A percentile compares a stretch with the other conserved stretches of the same genome.
Evolutionary conservation across 2,113 vertebrate species (phyloP).

Genomic region (Eolophus roseicapilla): DNA sequence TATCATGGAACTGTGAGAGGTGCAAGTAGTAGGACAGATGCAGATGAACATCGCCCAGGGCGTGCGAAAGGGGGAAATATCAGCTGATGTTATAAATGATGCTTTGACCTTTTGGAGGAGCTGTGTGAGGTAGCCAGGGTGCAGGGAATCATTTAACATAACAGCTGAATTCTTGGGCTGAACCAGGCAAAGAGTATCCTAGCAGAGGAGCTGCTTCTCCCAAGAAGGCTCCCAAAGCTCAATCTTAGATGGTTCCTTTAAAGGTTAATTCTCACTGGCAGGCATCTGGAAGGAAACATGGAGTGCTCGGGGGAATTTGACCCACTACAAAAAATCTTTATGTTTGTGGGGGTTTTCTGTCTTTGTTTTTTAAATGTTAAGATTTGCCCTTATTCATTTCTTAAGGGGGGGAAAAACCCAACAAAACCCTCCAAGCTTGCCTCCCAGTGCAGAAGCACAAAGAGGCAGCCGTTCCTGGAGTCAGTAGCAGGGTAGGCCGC

Average conservation of each 20-base stretch:
- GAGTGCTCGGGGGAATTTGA: background rate
- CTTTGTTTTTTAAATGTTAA: background rate
- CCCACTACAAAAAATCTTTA: background rate
- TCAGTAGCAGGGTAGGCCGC: background rate
- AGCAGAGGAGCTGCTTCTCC: background rate
- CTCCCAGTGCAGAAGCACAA: background rate
- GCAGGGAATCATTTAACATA: background rate
- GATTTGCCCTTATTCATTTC: slow-evolving; percentile 18
- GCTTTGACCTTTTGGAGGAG: background rate
- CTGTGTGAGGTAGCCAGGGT: background rate
- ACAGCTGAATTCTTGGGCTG: background rate
- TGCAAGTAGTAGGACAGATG: rapidly evolving
- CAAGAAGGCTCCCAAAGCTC: background rate
- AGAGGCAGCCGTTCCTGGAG: background rate
- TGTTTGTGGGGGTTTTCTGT: background rate
- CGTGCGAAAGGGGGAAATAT: background rate
- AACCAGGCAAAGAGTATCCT: background rate
- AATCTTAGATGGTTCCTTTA: background rate
- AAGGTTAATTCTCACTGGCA: slow-evolving; percentile 26
- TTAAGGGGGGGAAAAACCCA: background rate
- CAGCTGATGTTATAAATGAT: background rate
- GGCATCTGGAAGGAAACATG: background rate
- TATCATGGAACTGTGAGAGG: background rate
- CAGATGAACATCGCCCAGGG: background rate
- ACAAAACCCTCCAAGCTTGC: background rate